Percentiles rank a stretch among this genome's conserved stretches.
Conservation (phyloP, 2,113 vertebrate genomes). For the Corynorhinus townsendii region DNA sequence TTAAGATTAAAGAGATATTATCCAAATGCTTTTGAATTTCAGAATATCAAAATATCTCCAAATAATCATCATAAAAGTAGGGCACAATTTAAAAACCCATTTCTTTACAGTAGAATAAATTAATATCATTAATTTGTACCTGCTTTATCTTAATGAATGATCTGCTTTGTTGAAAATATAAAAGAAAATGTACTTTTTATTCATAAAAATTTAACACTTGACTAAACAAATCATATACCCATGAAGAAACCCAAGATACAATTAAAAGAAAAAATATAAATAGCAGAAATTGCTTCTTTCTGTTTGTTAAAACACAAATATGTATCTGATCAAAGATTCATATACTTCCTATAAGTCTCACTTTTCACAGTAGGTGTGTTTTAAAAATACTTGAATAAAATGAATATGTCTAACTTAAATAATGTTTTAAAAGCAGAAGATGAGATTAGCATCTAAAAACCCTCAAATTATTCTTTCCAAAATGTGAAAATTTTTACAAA, state of each 20-base stretch:
- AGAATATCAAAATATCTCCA: not conserved
- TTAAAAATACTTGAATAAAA: not conserved
- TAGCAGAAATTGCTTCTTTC: not conserved
- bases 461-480: not conserved
- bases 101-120: not conserved
- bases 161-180: not conserved
- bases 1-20: not conserved
- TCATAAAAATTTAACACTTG: not conserved
- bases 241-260: not conserved
- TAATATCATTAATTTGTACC: not conserved
- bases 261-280: not conserved
- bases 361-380: not conserved
- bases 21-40: not conserved
- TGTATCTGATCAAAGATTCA: not conserved
- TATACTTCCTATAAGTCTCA: not conserved
- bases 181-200: not conserved
- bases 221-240: not conserved
- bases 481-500: not conserved
- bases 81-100: not conserved
- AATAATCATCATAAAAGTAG: conserved; percentile 16
- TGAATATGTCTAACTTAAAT: not conserved
- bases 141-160: not conserved
- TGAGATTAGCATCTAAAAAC: not conserved
- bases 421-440: not conserved
- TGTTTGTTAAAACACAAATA: not conserved